Evolutionary conservation across 2,888 invertebrate genomes (phyloP), one percentile per base, ranked within the genome.

Genomic region (Psylliodes chrysocephalus): DNA sequence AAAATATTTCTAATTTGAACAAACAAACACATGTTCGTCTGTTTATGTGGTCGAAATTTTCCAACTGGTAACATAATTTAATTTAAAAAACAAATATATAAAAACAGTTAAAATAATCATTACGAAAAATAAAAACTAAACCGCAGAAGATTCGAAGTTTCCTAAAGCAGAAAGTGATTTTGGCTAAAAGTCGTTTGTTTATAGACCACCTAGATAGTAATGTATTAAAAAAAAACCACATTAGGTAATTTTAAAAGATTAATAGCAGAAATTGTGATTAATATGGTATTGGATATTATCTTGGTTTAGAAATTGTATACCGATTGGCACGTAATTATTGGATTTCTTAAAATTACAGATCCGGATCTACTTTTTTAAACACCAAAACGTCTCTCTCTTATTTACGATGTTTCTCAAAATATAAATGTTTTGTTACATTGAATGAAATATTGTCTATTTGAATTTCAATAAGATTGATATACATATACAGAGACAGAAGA

Each of bases 21-120:
- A 18, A 42, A 74, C 71, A 73, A n/a, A 4, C 22, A 22, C 22
- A 75, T 67, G 73, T 73, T 70, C 69, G 71, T 65, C 68, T 68
- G 72, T 74, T n/a, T 42, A 4, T 14, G 59, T n/a, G 69, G 69
- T 75, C 75, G 75, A 77, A 74, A 71, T 73, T 71, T 72, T 40
- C 70, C 72, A 72, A 74, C 59, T 78, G 78, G 78, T 78, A 78
- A 78, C 78, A 75, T 75, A 62, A 67, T 40, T 53, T n/a, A 22
- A 22, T 22, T 22, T 42, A 28, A 42, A n/a, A 54, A 54, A 42
- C 17, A 42, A 35, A 52, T 17, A 38, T n/a, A 35, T n/a, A 35
- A 52, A 54, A 33, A 54, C 40, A 25, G 40, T 54, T 40, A 40
- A 5, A 54, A 10, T 40, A 54, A 54, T n/a, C n/a, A n/a, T 53